phyloP scores from a whole-genome alignment of 1,140 invertebrate genomes.

The Pemphigus obesinymphae region DNA sequence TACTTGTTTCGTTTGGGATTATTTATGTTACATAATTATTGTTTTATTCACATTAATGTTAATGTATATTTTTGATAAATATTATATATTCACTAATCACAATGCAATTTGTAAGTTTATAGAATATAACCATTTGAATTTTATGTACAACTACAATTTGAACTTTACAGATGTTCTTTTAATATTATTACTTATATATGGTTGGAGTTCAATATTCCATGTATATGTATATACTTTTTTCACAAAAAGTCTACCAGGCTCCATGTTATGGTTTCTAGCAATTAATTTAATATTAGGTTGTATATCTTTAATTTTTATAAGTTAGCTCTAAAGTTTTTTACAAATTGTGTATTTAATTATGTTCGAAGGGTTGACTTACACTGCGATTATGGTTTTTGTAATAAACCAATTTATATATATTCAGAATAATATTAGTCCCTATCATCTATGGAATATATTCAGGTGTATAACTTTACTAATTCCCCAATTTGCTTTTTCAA shows the following conservation, averaged over 20 bases:
- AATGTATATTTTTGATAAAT: slow-evolving; percentile 47
- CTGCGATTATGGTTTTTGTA: not conserved
- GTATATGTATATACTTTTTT: slow-evolving; percentile 46
- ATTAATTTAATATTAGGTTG: slow-evolving; percentile 43
- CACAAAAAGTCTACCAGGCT: slow-evolving; percentile 39
- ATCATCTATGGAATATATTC: not conserved
- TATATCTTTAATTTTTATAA: not conserved
- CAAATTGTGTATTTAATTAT: not conserved
- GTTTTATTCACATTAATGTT: slow-evolving; percentile 45
- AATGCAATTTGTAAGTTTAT: not conserved
- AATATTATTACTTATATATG: slow-evolving; percentile 43
- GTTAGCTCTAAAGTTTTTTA: not conserved
- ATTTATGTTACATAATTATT: slow-evolving; percentile 52
- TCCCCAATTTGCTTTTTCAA: slow-evolving; percentile 23
- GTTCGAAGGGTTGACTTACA: not conserved
- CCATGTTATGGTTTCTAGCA: slow-evolving; percentile 41
- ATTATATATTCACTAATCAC: not conserved
- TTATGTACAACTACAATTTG: not conserved
- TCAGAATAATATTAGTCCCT: not conserved
- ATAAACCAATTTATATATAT: not conserved
- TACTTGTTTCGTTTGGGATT: slow-evolving; percentile 59
- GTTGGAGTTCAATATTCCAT: slow-evolving; percentile 42
- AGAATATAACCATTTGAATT: not conserved
- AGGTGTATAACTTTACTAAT: slow-evolving; percentile 11
- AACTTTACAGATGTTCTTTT: slow-evolving; percentile 44